phyloP scores from a whole-genome alignment of 2,888 invertebrate species.

The Phengaris alcon region DNA sequence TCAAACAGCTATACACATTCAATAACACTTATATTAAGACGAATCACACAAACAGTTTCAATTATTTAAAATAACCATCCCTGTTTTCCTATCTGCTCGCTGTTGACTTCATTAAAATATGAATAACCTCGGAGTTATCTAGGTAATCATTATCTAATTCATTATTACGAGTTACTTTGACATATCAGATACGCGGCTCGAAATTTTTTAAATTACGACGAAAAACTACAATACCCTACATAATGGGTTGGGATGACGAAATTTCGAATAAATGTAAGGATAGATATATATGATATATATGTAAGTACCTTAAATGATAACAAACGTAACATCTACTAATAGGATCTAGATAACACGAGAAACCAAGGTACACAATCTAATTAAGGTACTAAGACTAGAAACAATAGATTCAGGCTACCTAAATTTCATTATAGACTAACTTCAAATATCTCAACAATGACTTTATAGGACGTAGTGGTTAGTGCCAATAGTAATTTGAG shows the following conservation, averaged over 20 bases:
- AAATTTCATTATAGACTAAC: constrained; percentile 57
- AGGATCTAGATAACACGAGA: constrained; percentile 46
- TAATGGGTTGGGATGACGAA: constrained; percentile 69
- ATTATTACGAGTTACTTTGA: constrained; percentile 78
- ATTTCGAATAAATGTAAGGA: constrained; percentile 47
- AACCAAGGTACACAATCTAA: constrained; percentile 41
- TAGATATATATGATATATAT: no score
- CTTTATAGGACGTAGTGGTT: constrained; percentile 61
- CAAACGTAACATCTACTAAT: constrained; percentile 48
- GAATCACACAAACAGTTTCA: constrained; percentile 71
- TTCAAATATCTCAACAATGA: constrained; percentile 70
- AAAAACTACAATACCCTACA: constrained; percentile 71
- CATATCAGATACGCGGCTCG: constrained; percentile 80
- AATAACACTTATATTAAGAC: constrained; percentile 76
- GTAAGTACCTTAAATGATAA: constrained; percentile 50
- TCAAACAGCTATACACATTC: constrained; percentile 72
- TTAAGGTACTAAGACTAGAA: constrained; percentile 60
- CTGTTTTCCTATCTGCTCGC: constrained; percentile 78
- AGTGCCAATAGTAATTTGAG: constrained; percentile 72
- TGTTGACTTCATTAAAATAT: constrained; percentile 66
- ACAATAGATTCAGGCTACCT: constrained; percentile 59
- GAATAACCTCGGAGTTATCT: constrained; percentile 71
- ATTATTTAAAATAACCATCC: constrained; percentile 72
- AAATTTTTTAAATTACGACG: constrained; percentile 67
- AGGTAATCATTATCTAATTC: constrained; percentile 70